phyloP scores from a whole-genome alignment of 2,888 invertebrate genomes.

The Chrysolina haemoptera region DNA sequence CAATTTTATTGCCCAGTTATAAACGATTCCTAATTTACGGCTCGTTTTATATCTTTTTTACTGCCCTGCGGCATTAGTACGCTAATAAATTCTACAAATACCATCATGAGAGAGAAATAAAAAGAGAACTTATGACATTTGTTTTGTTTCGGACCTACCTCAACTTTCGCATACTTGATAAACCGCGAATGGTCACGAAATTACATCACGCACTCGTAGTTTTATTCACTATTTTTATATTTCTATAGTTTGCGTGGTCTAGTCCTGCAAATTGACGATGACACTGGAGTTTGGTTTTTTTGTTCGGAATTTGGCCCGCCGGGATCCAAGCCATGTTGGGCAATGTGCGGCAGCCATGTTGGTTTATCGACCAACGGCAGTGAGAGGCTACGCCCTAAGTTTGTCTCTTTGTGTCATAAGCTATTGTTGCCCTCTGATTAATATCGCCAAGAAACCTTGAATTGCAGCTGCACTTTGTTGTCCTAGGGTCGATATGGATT shows the following conservation, averaged over 20 bases:
- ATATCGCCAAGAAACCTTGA: constrained; percentile 48
- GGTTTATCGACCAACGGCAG: constrained; percentile 68
- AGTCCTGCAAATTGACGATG: constrained; percentile 63
- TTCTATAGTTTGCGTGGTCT: constrained; percentile 50
- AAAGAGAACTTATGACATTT: constrained; percentile 39
- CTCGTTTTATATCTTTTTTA: constrained; percentile 19
- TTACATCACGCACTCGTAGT: constrained; percentile 45
- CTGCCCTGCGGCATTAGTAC: constrained; percentile 5
- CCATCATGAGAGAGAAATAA: constrained; percentile 22
- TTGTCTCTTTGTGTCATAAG: constrained; percentile 58
- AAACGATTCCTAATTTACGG: constrained; percentile 15
- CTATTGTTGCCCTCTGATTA: constrained; percentile 54
- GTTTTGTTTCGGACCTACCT: constrained; percentile 58
- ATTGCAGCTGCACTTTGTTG: constrained; percentile 50
- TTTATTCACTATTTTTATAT: constrained; percentile 50
- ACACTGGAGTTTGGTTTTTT: constrained; percentile 63
- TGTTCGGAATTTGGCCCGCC: constrained; percentile 57
- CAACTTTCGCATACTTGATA: constrained; percentile 47
- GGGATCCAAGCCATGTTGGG: constrained; percentile 65
- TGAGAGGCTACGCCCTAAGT: constrained; percentile 67
- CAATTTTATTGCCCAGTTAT: constrained; percentile 19
- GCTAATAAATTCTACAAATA: constrained; percentile 12
- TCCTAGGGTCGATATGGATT: constrained; percentile 25
- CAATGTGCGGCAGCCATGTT: constrained; percentile 67
- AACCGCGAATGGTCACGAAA: constrained; percentile 26